These are phyloP conservation scores for Sclerodermus sp. DNA, from an alignment of 2,888 invertebrate species.

Conservation along the genomic window DNA sequence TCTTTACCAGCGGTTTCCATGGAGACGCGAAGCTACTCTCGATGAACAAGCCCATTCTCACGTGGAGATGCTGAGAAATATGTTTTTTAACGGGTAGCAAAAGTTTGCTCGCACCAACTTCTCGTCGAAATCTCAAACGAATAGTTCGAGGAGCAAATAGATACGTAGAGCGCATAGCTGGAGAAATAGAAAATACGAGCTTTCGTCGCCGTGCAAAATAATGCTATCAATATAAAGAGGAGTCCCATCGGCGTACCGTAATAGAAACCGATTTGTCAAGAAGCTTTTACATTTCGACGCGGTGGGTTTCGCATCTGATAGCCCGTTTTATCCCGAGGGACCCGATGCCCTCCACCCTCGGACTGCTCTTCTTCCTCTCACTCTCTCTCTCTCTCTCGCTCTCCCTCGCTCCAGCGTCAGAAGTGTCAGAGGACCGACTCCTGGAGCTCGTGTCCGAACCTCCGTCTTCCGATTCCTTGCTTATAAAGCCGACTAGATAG, in stretches of 20 bases:
- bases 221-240: constrained; percentile 47
- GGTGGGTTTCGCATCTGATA: constrained; percentile 44
- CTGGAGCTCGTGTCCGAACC: constrained; percentile 28
- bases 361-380: not conserved
- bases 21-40: constrained; percentile 3
- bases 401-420: not conserved
- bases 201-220: constrained; percentile 37
- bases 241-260: constrained; percentile 34
- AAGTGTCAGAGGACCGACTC: not conserved
- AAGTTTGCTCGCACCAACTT: no score
- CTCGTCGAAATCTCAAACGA: no score
- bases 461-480: constrained; percentile 25
- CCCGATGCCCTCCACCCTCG: constrained; percentile 21
- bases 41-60: no score
- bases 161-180: constrained; percentile 17
- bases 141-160: constrained; percentile 12
- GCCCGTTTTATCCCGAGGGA: constrained; percentile 45
- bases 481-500: constrained; percentile 44
- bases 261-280: constrained; percentile 53
- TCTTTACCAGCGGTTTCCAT: no score
- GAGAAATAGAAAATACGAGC: constrained; percentile 17
- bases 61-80: no score
- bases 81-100: no score
- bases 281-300: constrained; percentile 51
- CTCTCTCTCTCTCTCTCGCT: constrained; percentile 1